Conservation (phyloP, 2,113 vertebrate genomes). For the Monarcha castaneiventris region DNA sequence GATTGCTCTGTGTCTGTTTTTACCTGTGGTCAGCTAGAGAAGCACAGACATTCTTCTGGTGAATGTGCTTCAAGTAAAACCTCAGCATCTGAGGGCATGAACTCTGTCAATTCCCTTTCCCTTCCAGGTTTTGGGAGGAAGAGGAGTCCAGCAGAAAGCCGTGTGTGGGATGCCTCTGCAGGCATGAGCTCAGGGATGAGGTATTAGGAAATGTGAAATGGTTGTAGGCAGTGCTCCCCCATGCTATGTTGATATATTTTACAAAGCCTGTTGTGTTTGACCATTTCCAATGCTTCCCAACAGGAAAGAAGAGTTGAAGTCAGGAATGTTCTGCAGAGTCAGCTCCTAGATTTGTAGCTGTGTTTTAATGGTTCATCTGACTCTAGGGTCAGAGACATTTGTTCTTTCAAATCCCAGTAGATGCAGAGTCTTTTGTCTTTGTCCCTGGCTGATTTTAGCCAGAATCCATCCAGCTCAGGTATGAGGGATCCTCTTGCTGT, state of each 20-base stretch:
- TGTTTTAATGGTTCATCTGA: background rate
- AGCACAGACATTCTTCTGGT: background rate
- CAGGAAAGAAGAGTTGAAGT: background rate
- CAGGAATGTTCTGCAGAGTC: background rate
- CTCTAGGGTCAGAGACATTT: background rate
- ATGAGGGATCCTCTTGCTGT: background rate
- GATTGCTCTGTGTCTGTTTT: background rate
- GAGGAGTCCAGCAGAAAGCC: background rate
- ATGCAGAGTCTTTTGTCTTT: background rate
- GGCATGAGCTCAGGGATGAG: background rate
- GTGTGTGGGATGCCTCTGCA: background rate
- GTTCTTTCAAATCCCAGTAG: background rate
- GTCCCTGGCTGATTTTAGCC: background rate
- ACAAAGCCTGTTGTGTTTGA: background rate
- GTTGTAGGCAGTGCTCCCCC: background rate
- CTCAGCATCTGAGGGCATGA: fast-evolving
- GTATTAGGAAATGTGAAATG: too few species aligned
- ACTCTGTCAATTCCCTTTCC: background rate
- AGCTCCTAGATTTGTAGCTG: background rate
- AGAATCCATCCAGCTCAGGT: background rate
- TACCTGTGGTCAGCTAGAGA: background rate
- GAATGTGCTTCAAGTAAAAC: background rate
- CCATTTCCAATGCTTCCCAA: background rate
- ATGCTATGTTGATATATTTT: background rate
- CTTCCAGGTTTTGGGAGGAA: background rate